Base-by-base conservation (phyloP, 2,113 vertebrate genomes). In the Abramis brama region DNA sequence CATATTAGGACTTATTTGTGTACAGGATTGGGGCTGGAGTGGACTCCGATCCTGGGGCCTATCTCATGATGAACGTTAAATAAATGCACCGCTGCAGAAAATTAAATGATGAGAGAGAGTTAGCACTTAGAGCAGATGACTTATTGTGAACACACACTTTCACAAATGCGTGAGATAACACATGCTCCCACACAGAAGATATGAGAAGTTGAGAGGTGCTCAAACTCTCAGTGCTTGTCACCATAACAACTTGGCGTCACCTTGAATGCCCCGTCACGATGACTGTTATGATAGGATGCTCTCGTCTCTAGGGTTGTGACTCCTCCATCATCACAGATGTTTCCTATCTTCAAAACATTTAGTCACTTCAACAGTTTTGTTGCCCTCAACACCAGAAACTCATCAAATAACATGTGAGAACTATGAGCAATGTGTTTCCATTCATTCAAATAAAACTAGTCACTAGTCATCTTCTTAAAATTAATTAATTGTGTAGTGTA, bases 341-440 rank as follows among this genome's bases (percentile, higher is more conserved):
- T 68, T 81, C 17, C 19, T 50, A 25, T 82, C 80, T 70, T 82
- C 45, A 36, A 80, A 82, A 52, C 80, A 70, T 82, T 70, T 68
- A 82, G 45, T 68, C 62, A 47, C 15, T 64, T 70, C 25, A 52
- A 30, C 43, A 2, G n/a, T 33, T 66, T n/a, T 50, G 7, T 52
- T 52, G 19, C 27, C 43, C n/a, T 52, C 9, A 52, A 68, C 45
- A 68, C 21, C 10, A 30, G 47, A 55, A 77, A 77, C 45, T 55
- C 27, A 55, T 55, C n/a, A 77, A 17, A 52, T 2, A 57, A 30
- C 50, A 55, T 12, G 45, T 73, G 66, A 21, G 6, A n/a, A 73
- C 70, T 73, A 15, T 45, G 8, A 74, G 70, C 23, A 23, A 73
- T 73, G 70, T 11, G 23, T 6, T 25, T 47, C 5, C 12, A 74